phyloP scores from a whole-genome alignment of 1,140 invertebrate species.

The Apis mellifera region Amel_HAv3.1 CM009933.2:8111501-8112000 shows the following conservation, averaged over 20 bases:
- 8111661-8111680: slow-evolving; percentile 61
- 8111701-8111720: slow-evolving; percentile 60
- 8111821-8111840: slow-evolving; percentile 1
- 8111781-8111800: slow-evolving; percentile 53
- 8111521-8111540: slow-evolving; percentile 18
- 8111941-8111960: slow-evolving; percentile 16
- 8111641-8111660: slow-evolving; percentile 20
- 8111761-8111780: slow-evolving; percentile 40
- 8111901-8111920: background rate
- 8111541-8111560: slow-evolving; percentile 35
- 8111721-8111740: slow-evolving; percentile 58
- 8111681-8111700: slow-evolving; percentile 56
- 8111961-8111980: slow-evolving; percentile 6
- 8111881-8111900: slow-evolving; percentile 31
- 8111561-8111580: background rate
- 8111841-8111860: background rate
- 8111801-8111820: slow-evolving; percentile 26
- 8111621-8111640: slow-evolving; percentile 4
- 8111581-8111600: background rate
- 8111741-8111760: slow-evolving; percentile 48
- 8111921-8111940: background rate
- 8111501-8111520: slow-evolving; percentile 41
- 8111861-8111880: background rate
- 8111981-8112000: slow-evolving; percentile 23
- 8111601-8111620: slow-evolving; percentile 8